Base-by-base conservation (phyloP, 1,140 invertebrate species). In the Bombyx mandarina region DNA sequence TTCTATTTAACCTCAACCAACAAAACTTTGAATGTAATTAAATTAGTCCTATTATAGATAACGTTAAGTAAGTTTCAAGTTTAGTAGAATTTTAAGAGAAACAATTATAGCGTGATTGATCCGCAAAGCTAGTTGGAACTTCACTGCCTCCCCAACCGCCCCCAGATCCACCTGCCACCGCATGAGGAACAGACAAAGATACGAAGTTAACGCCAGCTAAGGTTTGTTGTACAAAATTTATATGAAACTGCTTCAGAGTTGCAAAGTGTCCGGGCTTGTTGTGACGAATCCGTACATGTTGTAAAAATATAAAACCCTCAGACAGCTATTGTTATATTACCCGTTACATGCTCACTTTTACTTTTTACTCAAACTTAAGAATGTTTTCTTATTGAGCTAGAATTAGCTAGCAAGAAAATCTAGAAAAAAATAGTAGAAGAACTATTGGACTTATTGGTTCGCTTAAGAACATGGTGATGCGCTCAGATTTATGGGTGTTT, bases 21-120 rank as follows among this genome's bases (percentile, higher is more conserved):
- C 22, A 49, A 22, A 49, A n/a, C 9, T 7, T 49, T 22, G 22
- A 47, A 10, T 7, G 48, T 6, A 7, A 49, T 49, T n/a, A 7
- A 49, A 49, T 8, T 12, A 48, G 47, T 48, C n/a, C 10, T 6
- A 22, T 12, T n/a, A 7, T 9, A 12, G 3, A 48, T 10, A 45
- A 60, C 43, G 63, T 65, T 58, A 54, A 69, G 62, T 69, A 69
- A 70, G 65, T 65, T 69, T 72, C 69, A 71, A 76, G 67, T 75
- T 65, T 49, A 67, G 71, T 70, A 63, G 57, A 75, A 63, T 70
- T 63, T 62, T 56, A 75, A 69, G 67, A 67, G 68, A 63, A 66
- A 69, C 78, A 83, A 82, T 82, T 83, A 86, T 80, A 82, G 79
- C 75, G 69, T 83, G 78, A 86, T 86, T 81, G 79, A 82, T 82